These are phyloP conservation scores for Hoplostethus mediterraneus DNA, from an alignment of 2,797 vertebrate genomes.

Conservation along the genomic window DNA sequence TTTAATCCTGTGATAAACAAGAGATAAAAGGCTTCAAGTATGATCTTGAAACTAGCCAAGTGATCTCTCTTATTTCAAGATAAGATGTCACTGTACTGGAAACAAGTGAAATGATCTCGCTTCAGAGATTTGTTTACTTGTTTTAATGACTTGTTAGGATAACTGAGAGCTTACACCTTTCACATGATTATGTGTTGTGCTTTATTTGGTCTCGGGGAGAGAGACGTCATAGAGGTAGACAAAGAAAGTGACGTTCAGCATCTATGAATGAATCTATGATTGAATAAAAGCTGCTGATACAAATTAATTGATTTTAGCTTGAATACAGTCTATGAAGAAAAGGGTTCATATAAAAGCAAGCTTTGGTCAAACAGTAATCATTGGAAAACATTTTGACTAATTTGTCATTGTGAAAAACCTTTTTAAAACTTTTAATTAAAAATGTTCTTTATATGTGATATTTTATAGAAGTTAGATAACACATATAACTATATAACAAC, in stretches of 20 bases:
- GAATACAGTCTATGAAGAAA: neutral
- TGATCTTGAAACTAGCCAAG: neutral
- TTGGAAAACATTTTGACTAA: no score
- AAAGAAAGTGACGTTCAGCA: slow-evolving; percentile 33
- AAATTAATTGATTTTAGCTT: neutral
- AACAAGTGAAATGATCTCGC: slow-evolving; percentile 34
- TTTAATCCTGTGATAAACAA: no score
- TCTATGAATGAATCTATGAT: slow-evolving; percentile 6
- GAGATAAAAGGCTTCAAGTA: no score
- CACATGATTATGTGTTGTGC: neutral
- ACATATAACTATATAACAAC: no score
- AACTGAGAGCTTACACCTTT: no score
- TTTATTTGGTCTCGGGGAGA: slow-evolving; percentile 21
- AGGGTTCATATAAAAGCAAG: no score
- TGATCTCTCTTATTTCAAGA: slow-evolving; percentile 28
- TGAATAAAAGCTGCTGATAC: neutral
- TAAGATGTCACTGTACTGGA: neutral
- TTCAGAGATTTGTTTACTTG: slow-evolving; percentile 37
- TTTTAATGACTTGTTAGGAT: slow-evolving; percentile 29
- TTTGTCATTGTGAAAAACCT: no score
- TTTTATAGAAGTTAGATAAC: no score
- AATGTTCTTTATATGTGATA: no score
- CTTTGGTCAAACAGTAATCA: no score
- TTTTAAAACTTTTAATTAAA: no score
- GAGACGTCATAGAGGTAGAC: slow-evolving; percentile 20